Evolutionary conservation across 1,140 invertebrate genomes (phyloP), one percentile per base, ranked within the genome.

Genomic region (Drosophila virilis): DNA sequence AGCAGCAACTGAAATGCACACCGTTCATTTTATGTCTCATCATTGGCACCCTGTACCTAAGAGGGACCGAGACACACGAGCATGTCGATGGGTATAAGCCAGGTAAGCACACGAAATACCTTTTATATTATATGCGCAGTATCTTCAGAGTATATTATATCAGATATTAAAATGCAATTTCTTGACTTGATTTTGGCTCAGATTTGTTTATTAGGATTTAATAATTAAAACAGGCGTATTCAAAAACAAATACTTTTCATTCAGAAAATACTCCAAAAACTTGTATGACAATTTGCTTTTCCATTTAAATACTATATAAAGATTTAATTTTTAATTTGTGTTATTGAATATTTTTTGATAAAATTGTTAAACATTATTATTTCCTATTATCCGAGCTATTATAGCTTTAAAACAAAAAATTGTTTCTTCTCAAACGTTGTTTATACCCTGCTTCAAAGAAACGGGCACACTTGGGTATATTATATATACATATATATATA

Each of bases 71-170:
- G 37, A 67, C 80, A 28, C 90, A 91, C 46, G 90, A 91, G 60
- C 90, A 91, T 46, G 73, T 64, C 61, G 90, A 91, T 71, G 90
- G 90, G 46, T 91, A 91, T 33, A 91, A 91, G 55, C 90, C 90
- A 73, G 90, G 90, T 91, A 35, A 90, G 85, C 68, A 15, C 1
- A 65, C 35, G 46, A 46, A n/a, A 45, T 54, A n/a, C 9, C 42
- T 46, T 35, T 10, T 13, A 37, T 42, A 42, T 59, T 46, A 10
- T 17, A 17, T 22, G 17, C 7, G 13, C 6, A 8, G 15, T 17
- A 45, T 13, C 8, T 45, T 7, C 17, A 45, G 2, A 2, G 13
- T 8, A n/a, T n/a, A n/a, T n/a, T n/a, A 42, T 13, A n/a, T n/a
- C 40, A 42, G 12, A 57, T 1, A 15, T 33, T 40, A 32, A 10